Evolutionary conservation across 2,888 invertebrate species (phyloP), one percentile per base, ranked within the genome.

Genomic region (Mylabris sibirica): DNA sequence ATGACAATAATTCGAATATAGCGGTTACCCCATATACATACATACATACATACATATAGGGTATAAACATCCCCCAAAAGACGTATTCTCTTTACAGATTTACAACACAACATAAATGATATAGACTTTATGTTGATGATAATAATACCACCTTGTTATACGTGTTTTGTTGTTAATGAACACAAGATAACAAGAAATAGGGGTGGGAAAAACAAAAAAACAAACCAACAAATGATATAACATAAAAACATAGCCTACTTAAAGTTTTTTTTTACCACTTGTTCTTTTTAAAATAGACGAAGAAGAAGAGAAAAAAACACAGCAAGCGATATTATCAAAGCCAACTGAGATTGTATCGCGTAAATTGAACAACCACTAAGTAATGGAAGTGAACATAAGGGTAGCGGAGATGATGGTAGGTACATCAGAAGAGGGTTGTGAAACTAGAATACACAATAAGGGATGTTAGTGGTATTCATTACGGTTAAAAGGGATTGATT

Each of bases 321-420:
- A 44, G 1, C 44, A 44, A 17, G 14, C 49, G 49, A 49, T 49
- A 22, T 49, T 9, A 49, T 49, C 49, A 49, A 49, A n/a, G 11
- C 17, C 17, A 49, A 20, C 20, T 44, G 20, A 49, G 49, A 49
- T 49, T 49, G 20, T 49, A 49, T 49, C 49, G 20, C 20, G 49
- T 49, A 49, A 49, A 49, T 49, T 49, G 49, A 49, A 49, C 49
- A 49, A 20, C 49, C 20, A 49, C 49, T 17, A 44, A 44, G 12
- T 20, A 11, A 44, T 44, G 2, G 30, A 8, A 8, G 30, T 30
- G 8, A 8, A 6, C 8, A 8, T 30, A 30, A 8, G 4, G 8
- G 30, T 30, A 9, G 49, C 3, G 20, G 5, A 20, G 11, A 17
- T 44, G 17, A 17, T 44, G 17, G n/a, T 44, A 41, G 12, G 3